phyloP scores from a whole-genome alignment of 2,888 invertebrate genomes.

The Microplitis deprimator region DNA sequence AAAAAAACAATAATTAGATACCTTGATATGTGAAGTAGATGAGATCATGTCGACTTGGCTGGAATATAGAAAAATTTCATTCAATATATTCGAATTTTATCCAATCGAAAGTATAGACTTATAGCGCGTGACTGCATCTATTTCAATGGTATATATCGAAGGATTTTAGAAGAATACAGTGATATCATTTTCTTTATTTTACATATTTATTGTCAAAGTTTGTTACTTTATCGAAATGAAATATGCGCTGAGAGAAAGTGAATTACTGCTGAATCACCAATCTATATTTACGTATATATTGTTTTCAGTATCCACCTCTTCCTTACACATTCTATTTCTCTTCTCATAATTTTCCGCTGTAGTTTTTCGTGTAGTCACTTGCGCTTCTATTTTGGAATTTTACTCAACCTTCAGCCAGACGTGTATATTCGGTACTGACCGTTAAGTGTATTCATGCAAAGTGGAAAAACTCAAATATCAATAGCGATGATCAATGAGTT shows the following conservation, averaged over 20 bases:
- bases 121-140: slow-evolving; percentile 8
- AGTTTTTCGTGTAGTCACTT: neutral
- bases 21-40: neutral
- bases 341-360: slow-evolving; percentile 21
- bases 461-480: neutral
- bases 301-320: slow-evolving; percentile 31
- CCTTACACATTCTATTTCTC: neutral
- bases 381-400: neutral
- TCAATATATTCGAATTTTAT: neutral
- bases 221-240: slow-evolving; percentile 34
- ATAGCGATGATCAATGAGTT: too few species aligned
- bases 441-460: neutral
- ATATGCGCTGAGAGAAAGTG: slow-evolving; percentile 47
- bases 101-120: neutral
- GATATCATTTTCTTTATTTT: slow-evolving; percentile 23
- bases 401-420: neutral
- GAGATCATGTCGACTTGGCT: neutral
- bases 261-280: slow-evolving; percentile 58
- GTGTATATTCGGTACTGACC: neutral
- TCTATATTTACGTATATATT: slow-evolving; percentile 60
- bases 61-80: neutral
- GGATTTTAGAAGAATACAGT: slow-evolving; percentile 15
- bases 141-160: slow-evolving; percentile 5
- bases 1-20: neutral
- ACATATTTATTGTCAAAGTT: slow-evolving; percentile 21